These are phyloP conservation scores for Mormyrus lacerda DNA, from an alignment of 2,113 vertebrate genomes.

Conservation along the genomic window DNA sequence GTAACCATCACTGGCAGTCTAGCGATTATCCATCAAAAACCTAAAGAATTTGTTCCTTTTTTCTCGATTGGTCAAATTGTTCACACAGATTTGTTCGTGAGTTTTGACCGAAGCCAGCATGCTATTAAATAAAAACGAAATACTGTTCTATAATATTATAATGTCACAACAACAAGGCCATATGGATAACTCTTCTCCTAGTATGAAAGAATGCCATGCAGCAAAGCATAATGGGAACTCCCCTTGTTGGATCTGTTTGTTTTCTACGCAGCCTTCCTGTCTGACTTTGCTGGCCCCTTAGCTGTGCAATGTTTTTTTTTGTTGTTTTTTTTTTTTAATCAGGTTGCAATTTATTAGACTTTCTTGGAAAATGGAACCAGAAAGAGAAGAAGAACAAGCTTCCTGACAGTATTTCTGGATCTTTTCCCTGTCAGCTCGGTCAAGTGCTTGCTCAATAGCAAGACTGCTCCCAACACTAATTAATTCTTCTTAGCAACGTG, in stretches of 20 bases:
- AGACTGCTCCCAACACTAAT: background rate
- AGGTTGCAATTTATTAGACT: constrained; percentile 21
- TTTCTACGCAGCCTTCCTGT: constrained; percentile 29
- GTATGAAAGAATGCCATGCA: background rate
- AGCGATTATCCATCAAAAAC: background rate
- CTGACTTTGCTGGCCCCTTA: constrained; percentile 17
- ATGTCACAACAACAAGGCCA: background rate
- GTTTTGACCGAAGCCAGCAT: background rate
- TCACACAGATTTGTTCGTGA: background rate
- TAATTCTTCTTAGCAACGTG: background rate
- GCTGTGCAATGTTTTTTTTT: background rate
- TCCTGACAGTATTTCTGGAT: background rate
- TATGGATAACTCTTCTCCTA: background rate
- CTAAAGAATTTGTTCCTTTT: background rate
- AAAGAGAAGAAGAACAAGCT: background rate
- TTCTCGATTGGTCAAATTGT: background rate
- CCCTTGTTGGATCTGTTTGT: background rate
- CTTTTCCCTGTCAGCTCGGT: background rate
- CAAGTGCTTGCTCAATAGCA: background rate
- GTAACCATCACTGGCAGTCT: background rate
- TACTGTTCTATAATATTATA: background rate
- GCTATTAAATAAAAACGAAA: background rate
- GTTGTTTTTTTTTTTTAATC: constrained; percentile 6
- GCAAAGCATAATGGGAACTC: background rate
- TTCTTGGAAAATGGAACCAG: constrained; percentile 2